Conservation (phyloP, 2,797 vertebrate species). For the Rhinichthys osculus region DNA sequence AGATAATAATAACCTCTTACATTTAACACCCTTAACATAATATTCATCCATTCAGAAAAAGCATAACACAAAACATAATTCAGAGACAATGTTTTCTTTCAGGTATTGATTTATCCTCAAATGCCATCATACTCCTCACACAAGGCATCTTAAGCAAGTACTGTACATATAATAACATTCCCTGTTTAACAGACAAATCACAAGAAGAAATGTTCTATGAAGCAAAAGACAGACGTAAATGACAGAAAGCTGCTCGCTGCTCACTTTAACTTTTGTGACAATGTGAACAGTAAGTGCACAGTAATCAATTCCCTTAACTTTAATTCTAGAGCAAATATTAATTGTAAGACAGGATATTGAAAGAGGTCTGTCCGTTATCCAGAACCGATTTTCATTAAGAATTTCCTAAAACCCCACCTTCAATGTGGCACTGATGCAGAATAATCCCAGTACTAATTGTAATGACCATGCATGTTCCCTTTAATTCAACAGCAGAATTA, state of each 20-base stretch:
- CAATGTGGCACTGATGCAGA: slow-evolving; percentile 8
- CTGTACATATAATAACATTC: slow-evolving; percentile 39
- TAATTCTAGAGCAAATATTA: background rate
- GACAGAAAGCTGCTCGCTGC: background rate
- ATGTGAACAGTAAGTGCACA: background rate
- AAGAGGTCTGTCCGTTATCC: background rate
- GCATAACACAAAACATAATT: background rate
- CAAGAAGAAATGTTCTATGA: background rate
- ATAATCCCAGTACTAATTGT: background rate
- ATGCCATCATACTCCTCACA: background rate
- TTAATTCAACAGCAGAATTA: background rate
- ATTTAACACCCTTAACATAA: background rate
- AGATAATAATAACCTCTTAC: background rate
- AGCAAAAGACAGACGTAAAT: background rate
- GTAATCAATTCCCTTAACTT: background rate
- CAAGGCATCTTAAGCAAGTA: slow-evolving; percentile 20
- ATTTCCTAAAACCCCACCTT: background rate
- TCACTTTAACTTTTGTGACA: background rate
- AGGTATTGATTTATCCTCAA: slow-evolving; percentile 38
- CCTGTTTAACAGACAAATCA: slow-evolving; percentile 28
- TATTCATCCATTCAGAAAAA: background rate
- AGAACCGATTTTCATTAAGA: background rate
- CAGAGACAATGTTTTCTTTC: background rate
- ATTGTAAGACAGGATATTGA: slow-evolving; percentile 8
- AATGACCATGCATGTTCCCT: slow-evolving; percentile 19